Evolutionary conservation across 2,888 invertebrate genomes (phyloP), one percentile per base, ranked within the genome.

Genomic region (Drosophila mimetica): DNA sequence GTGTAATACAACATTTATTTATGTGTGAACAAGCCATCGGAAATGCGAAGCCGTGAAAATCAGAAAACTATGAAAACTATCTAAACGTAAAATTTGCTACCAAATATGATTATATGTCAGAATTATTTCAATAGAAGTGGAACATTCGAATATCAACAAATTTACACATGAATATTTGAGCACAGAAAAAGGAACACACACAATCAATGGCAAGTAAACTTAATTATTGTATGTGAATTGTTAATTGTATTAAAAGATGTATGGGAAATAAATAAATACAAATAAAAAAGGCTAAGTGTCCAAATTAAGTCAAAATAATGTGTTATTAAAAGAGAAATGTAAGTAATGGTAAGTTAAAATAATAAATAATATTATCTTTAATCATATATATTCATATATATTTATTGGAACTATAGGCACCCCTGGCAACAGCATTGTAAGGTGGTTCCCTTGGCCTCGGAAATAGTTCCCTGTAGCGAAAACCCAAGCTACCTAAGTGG

Each of bases 141-240:
- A 20, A 41, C 42, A 59, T 58, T 46, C 25, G 37, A 70, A 70
- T 70, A 70, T 70, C 69, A 70, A 70, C 52, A 70, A 70, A 70
- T 70, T 70, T 70, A 70, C 60, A 71, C 60, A 70, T 50, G 50
- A 69, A 61, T 71, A 61, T 71, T 74, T 79, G 77, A 83, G 75
- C 86, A 71, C 71, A 70, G 47, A 30, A 65, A 71, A 58, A 74
- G 54, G 39, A 71, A 61, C 70, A 71, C 71, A 69, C 77, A 77
- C 84, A 85, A 85, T 87, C 88, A 85, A 84, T 64, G 76, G 67
- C 74, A 85, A 76, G 69, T 82, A 83, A 86, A 86, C 78, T 76
- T 80, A 79, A 77, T 75, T 75, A 87, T 73, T 87, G 79, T 79
- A 87, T 85, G 88, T 87, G 75, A 85, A 79, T 77, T 85, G 84